Evolutionary conservation across 2,888 invertebrate species (phyloP).

Genomic region (Noctua fimbriata): DNA sequence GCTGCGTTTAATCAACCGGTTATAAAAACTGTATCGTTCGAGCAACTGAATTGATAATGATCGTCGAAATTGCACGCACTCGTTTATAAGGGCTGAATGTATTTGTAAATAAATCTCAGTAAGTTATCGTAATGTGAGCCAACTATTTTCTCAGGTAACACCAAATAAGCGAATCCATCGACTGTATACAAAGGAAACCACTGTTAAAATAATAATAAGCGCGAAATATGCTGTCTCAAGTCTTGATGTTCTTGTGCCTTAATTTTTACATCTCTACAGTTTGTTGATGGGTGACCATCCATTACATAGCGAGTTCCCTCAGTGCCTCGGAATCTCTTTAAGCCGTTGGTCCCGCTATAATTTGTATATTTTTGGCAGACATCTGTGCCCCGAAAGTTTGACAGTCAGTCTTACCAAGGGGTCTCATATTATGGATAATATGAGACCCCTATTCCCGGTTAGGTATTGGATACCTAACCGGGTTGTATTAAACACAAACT

Average conservation of each 20-base stretch:
- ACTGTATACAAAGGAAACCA: neutral
- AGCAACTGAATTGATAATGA: neutral
- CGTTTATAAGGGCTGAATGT: constrained; percentile 23
- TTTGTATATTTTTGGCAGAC: too few species aligned
- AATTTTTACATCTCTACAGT: too few species aligned
- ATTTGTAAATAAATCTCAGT: constrained; percentile 28
- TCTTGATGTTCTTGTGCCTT: neutral
- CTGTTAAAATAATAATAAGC: neutral
- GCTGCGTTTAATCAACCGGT: neutral
- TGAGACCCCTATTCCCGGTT: too few species aligned
- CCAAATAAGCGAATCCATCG: constrained; percentile 9
- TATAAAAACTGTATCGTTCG: neutral
- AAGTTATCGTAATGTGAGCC: neutral
- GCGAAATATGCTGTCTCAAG: neutral
- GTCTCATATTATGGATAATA: too few species aligned
- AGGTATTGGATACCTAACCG: too few species aligned
- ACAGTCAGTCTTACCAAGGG: too few species aligned
- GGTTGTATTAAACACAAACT: too few species aligned
- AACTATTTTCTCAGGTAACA: constrained; percentile 19
- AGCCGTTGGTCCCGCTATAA: too few species aligned
- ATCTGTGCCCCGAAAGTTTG: too few species aligned
- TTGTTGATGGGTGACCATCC: too few species aligned
- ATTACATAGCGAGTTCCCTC: too few species aligned
- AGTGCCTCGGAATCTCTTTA: too few species aligned
- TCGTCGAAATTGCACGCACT: neutral